Base-by-base conservation (phyloP, 2,113 vertebrate genomes). In the Chlorodrepanis virens region DNA sequence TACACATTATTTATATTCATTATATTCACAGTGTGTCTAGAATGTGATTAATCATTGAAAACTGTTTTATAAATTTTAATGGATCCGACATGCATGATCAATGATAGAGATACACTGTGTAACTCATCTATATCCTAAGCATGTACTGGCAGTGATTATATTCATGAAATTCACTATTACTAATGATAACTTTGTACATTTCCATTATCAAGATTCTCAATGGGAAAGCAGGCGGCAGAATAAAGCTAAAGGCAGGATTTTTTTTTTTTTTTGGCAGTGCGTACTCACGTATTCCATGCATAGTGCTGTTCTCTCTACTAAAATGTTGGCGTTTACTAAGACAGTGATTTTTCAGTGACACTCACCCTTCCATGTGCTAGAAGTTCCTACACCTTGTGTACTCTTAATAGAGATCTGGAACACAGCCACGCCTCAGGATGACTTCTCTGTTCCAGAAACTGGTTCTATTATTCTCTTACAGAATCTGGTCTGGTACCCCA, bases 111-210 rank as follows among this genome's bases (percentile, higher is more conserved):
- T 75, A 90, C 9, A 78, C 22, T 22, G 15, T 68, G 53, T 47
- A 89, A 83, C 54, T 86, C 85, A 80, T 75, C 85, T 83, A 29
- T 44, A 95, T 74, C 68, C 83, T 78, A 67, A 56, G 47, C 82
- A 63, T 81, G 78, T 80, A 89, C 39, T 59, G 75, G 60, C 44
- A 77, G 59, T 67, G 52, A 94, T 90, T 88, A 93, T 75, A 90
- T 83, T 96, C 1, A 85, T 77, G 63, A 90, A 95, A 91, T 75
- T 86, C 79, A 44, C 68, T 40, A 25, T 74, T 96, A 88, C 68
- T 90, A 93, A 94, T 83, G 77, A 87, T 47, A 96, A 86, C 68
- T 96, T 87, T 77, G 60, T 83, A 74, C 71, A 88, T 77, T 94
- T 77, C 72, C 90, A 88, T 93, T 94, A 95, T 61, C 63, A 83